phyloP scores from a whole-genome alignment of 2,797 vertebrate genomes.

The Periparus ater region DNA sequence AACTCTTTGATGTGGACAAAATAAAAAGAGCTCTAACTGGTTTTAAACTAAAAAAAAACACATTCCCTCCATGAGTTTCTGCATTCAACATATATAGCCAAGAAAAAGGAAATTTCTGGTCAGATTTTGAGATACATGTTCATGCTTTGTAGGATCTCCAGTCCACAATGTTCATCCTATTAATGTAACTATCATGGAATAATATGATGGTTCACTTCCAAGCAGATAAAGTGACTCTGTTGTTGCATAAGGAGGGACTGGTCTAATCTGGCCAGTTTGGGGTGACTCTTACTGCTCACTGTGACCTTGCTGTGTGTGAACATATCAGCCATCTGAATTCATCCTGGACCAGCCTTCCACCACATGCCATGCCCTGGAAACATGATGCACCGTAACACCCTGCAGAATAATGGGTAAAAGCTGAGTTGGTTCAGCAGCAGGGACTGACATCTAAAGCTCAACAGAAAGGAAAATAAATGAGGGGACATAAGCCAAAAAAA shows the following conservation, averaged over 20 bases:
- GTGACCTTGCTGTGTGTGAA: conserved; percentile 23
- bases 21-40: neutral
- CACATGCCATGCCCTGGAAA: conserved; percentile 38
- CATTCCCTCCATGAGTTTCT: neutral
- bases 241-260: neutral
- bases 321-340: neutral
- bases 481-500: neutral
- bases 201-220: neutral
- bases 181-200: neutral
- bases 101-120: neutral
- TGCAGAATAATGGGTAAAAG: neutral
- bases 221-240: neutral
- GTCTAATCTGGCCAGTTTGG: neutral
- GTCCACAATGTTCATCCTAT: neutral
- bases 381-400: neutral
- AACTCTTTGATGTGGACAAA: neutral
- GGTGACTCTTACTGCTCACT: neutral
- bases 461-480: neutral
- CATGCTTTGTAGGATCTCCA: neutral
- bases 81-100: neutral
- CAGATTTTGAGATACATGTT: neutral
- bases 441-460: neutral
- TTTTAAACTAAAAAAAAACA: neutral
- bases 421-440: neutral
- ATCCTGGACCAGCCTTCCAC: neutral